Conservation (phyloP, 2,888 invertebrate species). For the Cryptocephalus primarius region DNA sequence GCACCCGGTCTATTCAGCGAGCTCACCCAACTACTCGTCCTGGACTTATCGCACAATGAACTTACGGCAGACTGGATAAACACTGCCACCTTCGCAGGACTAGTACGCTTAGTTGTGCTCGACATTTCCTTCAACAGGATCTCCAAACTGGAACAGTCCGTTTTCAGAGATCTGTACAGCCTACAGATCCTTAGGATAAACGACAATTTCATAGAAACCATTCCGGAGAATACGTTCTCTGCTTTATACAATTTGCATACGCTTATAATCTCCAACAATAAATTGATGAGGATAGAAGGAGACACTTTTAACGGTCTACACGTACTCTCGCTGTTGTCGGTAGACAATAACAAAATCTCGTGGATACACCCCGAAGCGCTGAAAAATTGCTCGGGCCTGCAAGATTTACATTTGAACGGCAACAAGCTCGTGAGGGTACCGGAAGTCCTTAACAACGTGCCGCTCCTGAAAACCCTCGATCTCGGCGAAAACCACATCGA, state of each 20-base stretch:
- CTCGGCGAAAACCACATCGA: slow-evolving; percentile 78
- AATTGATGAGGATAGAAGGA: slow-evolving; percentile 61
- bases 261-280: slow-evolving; percentile 70
- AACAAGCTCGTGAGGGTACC: slow-evolving; percentile 70
- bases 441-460: slow-evolving; percentile 60
- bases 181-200: slow-evolving; percentile 71
- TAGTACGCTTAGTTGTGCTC: slow-evolving; percentile 64
- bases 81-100: slow-evolving; percentile 66
- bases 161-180: slow-evolving; percentile 68
- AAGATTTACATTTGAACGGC: slow-evolving; percentile 73
- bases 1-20: slow-evolving; percentile 72
- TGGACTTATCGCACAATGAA: slow-evolving; percentile 70
- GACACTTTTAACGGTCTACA: slow-evolving; percentile 67
- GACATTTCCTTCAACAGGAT: slow-evolving; percentile 70
- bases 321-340: slow-evolving; percentile 62
- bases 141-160: slow-evolving; percentile 59
- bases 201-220: slow-evolving; percentile 64
- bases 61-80: slow-evolving; percentile 75
- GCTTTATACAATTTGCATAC: slow-evolving; percentile 70
- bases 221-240: slow-evolving; percentile 69
- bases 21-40: slow-evolving; percentile 59
- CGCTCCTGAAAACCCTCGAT: slow-evolving; percentile 68
- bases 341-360: slow-evolving; percentile 70
- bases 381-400: slow-evolving; percentile 66
- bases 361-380: slow-evolving; percentile 65